phyloP scores from a whole-genome alignment of 2,797 vertebrate genomes.

The Pelodytes ibericus region DNA sequence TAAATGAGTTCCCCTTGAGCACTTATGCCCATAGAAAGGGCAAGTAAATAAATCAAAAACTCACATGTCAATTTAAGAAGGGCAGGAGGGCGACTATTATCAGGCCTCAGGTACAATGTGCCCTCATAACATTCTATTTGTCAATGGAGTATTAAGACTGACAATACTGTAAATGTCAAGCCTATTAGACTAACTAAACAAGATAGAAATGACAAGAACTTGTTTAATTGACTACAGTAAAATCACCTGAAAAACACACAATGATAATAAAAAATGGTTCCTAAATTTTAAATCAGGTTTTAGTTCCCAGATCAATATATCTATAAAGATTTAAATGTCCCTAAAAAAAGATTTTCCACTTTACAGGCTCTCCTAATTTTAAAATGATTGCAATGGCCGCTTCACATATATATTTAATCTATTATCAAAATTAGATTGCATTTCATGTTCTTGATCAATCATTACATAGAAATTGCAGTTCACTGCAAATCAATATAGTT shows the following conservation, averaged over 20 bases:
- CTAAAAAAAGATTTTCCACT: neutral
- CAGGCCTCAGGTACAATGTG: slow-evolving; percentile 42
- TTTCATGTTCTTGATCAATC: neutral
- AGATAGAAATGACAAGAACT: slow-evolving; percentile 34
- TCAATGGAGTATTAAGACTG: slow-evolving; percentile 53
- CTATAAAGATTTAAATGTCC: neutral
- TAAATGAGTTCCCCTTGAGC: slow-evolving; percentile 53
- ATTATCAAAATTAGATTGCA: neutral
- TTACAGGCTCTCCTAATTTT: neutral
- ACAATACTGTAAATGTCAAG: slow-evolving; percentile 57
- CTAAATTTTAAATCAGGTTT: neutral
- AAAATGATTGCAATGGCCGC: neutral
- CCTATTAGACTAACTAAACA: slow-evolving; percentile 50
- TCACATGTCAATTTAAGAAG: slow-evolving; percentile 55
- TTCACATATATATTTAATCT: slow-evolving; percentile 12
- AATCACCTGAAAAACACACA: slow-evolving; percentile 29
- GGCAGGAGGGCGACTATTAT: slow-evolving; percentile 50
- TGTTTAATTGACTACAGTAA: slow-evolving; percentile 33
- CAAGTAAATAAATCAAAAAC: slow-evolving; percentile 55
- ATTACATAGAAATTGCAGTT: neutral
- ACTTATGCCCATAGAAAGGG: slow-evolving; percentile 54
- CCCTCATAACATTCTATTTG: slow-evolving; percentile 48
- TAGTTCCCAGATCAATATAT: neutral
- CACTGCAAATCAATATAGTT: neutral
- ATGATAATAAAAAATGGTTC: neutral